Conservation (phyloP, 2,888 invertebrate species). For the Leucophenga maculata region DNA sequence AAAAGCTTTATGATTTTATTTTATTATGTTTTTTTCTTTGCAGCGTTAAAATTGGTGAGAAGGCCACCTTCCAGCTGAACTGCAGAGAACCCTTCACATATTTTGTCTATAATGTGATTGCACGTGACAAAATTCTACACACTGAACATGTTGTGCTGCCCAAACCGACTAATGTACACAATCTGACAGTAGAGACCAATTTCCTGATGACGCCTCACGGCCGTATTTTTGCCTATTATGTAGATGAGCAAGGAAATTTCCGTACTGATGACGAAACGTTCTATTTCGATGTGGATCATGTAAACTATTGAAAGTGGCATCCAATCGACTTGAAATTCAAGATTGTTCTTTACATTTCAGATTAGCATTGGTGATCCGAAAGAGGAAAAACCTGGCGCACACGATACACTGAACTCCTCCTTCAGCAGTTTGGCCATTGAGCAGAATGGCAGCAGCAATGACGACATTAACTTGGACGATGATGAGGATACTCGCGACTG, state of each 20-base stretch:
- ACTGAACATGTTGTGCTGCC: conserved; percentile 79
- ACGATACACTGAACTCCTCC: conserved; percentile 87
- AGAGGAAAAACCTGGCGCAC: conserved; percentile 83
- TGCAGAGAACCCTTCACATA: conserved; percentile 83
- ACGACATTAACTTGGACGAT: conserved; percentile 74
- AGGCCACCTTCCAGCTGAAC: conserved; percentile 82
- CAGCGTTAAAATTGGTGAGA: conserved; percentile 77
- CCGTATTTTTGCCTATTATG: conserved; percentile 86
- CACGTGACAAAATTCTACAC: conserved; percentile 86
- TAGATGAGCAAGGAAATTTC: conserved; percentile 82
- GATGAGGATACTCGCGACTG: conserved; percentile 74
- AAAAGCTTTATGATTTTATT: conserved; percentile 53
- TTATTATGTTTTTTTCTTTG: too few relatives aligned
- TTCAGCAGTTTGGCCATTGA: conserved; percentile 92
- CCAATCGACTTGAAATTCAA: too few relatives aligned
- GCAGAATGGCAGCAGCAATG: conserved; percentile 81
- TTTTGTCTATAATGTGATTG: conserved; percentile 84
- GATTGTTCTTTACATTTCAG: conserved; percentile 62
- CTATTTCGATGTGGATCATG: conserved; percentile 77
- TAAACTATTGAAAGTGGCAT: not conserved
- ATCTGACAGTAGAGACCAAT: conserved; percentile 81
- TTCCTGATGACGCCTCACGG: conserved; percentile 87
- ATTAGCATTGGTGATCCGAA: conserved; percentile 79
- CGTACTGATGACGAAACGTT: conserved; percentile 89
- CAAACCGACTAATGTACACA: conserved; percentile 73